These are phyloP conservation scores for Anoura caudifer DNA, from an alignment of 2,113 vertebrate species.

Conservation along the genomic window DNA sequence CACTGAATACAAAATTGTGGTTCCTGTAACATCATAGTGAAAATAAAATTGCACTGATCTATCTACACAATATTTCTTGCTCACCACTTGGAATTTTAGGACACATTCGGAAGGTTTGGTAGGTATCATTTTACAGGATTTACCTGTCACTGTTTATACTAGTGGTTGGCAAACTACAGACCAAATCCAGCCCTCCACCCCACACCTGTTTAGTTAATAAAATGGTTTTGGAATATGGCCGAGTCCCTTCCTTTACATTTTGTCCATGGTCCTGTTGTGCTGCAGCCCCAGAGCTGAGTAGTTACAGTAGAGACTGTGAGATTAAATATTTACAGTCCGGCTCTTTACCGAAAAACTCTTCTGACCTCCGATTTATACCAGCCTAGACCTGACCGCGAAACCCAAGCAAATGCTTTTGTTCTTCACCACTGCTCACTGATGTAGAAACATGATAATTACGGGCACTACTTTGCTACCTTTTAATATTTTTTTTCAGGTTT, in stretches of 20 bases:
- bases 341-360: neutral
- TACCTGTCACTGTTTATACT: neutral
- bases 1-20: neutral
- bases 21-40: neutral
- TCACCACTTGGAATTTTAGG: neutral
- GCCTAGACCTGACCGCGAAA: neutral
- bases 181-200: neutral
- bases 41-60: neutral
- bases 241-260: neutral
- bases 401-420: neutral
- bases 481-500: too few species aligned
- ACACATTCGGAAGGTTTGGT: neutral
- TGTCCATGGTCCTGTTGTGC: neutral
- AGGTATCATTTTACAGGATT: neutral
- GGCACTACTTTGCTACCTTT: neutral
- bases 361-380: neutral
- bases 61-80: neutral
- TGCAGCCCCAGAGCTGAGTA: neutral
- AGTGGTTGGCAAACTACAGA: neutral
- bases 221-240: neutral
- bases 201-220: neutral
- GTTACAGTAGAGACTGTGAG: neutral
- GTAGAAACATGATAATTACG: neutral
- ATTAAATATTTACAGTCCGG: neutral
- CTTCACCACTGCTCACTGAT: neutral